Base-by-base conservation (phyloP, 2,888 invertebrate genomes). In the Microplitis manilae region DNA sequence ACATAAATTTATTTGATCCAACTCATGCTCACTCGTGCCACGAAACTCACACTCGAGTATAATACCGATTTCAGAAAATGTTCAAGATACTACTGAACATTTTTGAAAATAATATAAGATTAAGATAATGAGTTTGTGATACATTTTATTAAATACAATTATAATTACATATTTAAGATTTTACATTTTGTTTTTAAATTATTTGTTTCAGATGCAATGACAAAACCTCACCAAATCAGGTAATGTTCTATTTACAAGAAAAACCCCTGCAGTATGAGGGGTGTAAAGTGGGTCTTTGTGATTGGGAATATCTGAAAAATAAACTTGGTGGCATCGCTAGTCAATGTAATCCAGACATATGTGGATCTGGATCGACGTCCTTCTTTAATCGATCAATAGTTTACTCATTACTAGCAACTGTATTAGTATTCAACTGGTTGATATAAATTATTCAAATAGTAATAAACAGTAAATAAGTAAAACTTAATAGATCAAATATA, bases 221-320 rank as follows among this genome's bases (percentile, higher is more conserved):
- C 72, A 83, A 82, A 1, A 78, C 79, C 7, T 79, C 84, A 68
- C 90, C 90, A 76, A 91, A 92, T 86, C 92, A 92, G 85, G 93
- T 93, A 0, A 92, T 95, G 84, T 95, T 96, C 90, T 92, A 94
- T 81, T 91, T 95, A 79, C 94, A 95, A 85, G 96, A 96, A 87
- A 92, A 92, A 67, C 93, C 94, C 0, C 92, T 96, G 69, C 90
- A 93, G 75, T 89, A 94, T 62, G 92, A 93, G 0, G 94, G 93
- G 73, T 96, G 96, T 86, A 91, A 93, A 7, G 95, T 94, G 0
- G 96, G 96, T 0, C 92, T 96, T 0, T 96, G 96, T 90, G 93
- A 94, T 81, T 95, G 95, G 95, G 92, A 93, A 0, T 92, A 92
- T 30, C 90, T 96, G 6, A 92, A 93, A 84, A 90, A 91, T 15